Conservation (phyloP, 2,888 invertebrate species). For the Lepidochitona cinerea region DNA sequence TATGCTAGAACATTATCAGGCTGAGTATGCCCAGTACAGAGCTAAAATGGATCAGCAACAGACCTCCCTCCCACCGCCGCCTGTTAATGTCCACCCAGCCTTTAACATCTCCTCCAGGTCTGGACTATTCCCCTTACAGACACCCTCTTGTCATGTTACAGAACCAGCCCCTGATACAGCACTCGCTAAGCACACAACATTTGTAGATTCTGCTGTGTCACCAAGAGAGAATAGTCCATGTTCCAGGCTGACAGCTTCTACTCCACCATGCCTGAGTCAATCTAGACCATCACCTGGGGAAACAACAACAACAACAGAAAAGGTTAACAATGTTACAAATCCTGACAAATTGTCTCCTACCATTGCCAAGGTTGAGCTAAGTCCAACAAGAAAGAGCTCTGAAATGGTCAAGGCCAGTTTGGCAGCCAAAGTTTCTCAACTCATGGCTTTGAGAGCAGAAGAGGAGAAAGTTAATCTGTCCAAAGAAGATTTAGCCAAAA, state of each 20-base stretch:
- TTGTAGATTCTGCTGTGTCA: background rate
- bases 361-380: background rate
- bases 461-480: background rate
- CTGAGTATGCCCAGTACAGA: background rate
- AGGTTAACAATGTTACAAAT: background rate
- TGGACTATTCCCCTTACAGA: background rate
- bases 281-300: background rate
- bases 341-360: background rate
- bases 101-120: background rate
- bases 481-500: background rate
- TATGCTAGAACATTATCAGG: background rate
- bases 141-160: background rate
- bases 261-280: background rate
- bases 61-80: background rate
- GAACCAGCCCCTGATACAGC: background rate
- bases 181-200: background rate
- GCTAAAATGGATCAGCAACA: background rate
- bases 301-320: background rate
- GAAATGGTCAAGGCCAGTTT: background rate
- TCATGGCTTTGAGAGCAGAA: conserved; percentile 6
- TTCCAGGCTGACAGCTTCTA: background rate
- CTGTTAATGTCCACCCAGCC: background rate
- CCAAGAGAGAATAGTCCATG: too few species aligned
- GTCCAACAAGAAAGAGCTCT: conserved; percentile 3
- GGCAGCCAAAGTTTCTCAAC: background rate